A percentile compares a stretch with the other conserved stretches of the same genome.
Evolutionary conservation across 1,140 invertebrate species (phyloP).

Genomic region (Pachyrhynchus sulphureomaculatus): DNA sequence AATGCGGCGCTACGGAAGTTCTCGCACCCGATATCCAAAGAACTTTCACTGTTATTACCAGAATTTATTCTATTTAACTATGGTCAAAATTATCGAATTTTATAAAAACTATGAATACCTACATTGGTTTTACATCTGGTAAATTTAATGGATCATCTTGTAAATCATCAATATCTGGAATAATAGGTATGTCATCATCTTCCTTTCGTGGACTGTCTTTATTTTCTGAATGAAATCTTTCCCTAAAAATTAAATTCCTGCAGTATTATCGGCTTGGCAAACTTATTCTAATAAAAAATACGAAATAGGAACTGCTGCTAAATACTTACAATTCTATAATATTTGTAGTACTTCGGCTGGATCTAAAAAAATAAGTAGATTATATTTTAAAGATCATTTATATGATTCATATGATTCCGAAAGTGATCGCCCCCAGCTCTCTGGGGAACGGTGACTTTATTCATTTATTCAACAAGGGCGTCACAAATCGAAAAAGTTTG

Average conservation of each 20-base stretch:
- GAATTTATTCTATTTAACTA: no score
- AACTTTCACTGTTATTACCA: no score
- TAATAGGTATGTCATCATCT: slow-evolving; percentile 49
- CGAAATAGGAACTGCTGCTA: background rate
- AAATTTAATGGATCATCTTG: slow-evolving; percentile 44
- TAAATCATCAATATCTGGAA: slow-evolving; percentile 50
- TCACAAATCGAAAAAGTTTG: no score
- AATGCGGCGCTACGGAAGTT: no score
- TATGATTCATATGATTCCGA: no score
- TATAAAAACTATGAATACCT: no score
- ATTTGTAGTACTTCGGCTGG: slow-evolving; percentile 34
- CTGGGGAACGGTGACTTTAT: no score
- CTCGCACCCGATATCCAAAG: no score
- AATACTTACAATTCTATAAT: slow-evolving; percentile 45
- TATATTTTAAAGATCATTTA: slow-evolving; percentile 1
- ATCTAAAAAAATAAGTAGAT: slow-evolving; percentile 24
- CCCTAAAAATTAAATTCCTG: slow-evolving; percentile 34
- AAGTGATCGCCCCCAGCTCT: no score
- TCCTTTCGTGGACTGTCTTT: slow-evolving; percentile 23
- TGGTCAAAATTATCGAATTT: no score
- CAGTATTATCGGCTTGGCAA: background rate
- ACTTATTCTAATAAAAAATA: background rate
- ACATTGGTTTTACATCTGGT: slow-evolving; percentile 43
- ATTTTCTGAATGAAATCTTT: slow-evolving; percentile 43
- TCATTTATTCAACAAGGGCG: no score